Base-by-base conservation (phyloP, 2,113 vertebrate species). In the Xiphophorus couchianus region DNA sequence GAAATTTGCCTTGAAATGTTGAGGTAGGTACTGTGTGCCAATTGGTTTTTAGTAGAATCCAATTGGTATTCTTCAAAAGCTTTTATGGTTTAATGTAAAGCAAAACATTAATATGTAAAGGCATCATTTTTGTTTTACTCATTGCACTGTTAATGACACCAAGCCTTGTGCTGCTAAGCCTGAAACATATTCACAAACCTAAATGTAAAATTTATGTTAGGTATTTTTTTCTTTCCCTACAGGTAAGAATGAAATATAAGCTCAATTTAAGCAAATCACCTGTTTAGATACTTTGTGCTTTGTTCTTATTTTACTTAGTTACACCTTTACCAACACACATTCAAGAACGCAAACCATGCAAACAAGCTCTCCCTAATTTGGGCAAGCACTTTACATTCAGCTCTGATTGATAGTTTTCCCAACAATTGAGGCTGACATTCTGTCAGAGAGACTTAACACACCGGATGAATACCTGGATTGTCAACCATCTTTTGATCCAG, bases 381-480 rank as follows among this genome's bases (percentile, higher is more conserved):
- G 44, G 44, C 17, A 19, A 15, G 42, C 75, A 51, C 48, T 66
- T 5, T 61, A 10, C 30, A 73, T 51, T 54, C 35, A 7, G 17
- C 42, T 37, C 14, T 80, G 65, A 66, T 66, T 62, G 58, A 76
- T 64, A 67, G 66, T 70, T 68, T 66, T 69, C n/a, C 22, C 62
- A 35, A 69, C 66, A 17, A 28, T 37, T 63, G 39, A 73, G 54
- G 66, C 70, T 67, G 78, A 81, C 86, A 64, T 29, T 30, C 73
- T 82, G 76, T 90, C 86, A 81, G 37, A 67, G 62, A 75, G 39
- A 71, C 37, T 58, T 67, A 63, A 81, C 54, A 25, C 48, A 62
- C 31, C 12, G 15, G 15, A 71, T 31, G 19, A 77, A 31, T 64
- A n/a, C 37, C 65, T 42, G 30, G 61, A 62, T 51, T 17, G 9